These are phyloP conservation scores for Muraenolepis orangiensis DNA, from an alignment of 2,797 vertebrate species.

Conservation along the genomic window DNA sequence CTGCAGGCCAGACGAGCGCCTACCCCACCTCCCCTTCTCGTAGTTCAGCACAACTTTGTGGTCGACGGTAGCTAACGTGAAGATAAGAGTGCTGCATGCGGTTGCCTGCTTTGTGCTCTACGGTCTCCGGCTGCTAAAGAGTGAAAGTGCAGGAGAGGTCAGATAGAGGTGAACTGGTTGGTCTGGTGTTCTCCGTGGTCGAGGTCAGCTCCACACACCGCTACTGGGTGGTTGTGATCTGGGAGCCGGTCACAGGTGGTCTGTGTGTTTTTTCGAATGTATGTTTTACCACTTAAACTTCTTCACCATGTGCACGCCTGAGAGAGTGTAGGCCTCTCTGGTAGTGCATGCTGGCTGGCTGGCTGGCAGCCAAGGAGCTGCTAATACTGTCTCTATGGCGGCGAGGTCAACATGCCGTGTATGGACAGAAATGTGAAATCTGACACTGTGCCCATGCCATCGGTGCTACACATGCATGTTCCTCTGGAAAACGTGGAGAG, in stretches of 20 bases:
- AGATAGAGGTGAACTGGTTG: conserved; percentile 72
- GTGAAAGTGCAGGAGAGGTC: conserved; percentile 62
- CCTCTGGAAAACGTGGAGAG: not conserved
- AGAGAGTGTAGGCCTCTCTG: conserved; percentile 26
- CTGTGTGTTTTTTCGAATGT: conserved; percentile 14
- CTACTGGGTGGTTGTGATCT: not conserved
- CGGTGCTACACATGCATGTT: conserved; percentile 10
- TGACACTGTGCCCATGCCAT: conserved; percentile 44
- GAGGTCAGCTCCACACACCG: conserved; percentile 3
- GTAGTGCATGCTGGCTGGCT: conserved; percentile 47
- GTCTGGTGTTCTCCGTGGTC: not conserved
- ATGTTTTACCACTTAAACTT: conserved; percentile 21
- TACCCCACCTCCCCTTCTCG: conserved; percentile 6
- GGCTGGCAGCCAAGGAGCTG: conserved; percentile 74
- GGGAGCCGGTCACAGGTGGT: not conserved
- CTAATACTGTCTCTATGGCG: conserved; percentile 71
- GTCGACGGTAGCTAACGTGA: not conserved
- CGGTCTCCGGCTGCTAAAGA: conserved; percentile 38
- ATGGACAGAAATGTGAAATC: conserved; percentile 74
- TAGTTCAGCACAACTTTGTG: conserved; percentile 15
- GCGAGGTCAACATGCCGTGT: conserved; percentile 63
- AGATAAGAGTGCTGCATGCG: not conserved
- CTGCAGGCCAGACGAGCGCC: conserved; percentile 42
- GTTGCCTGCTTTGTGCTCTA: not conserved
- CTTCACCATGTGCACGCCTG: not conserved